Conservation (phyloP, 2,113 vertebrate genomes). For the Azemiops feae region DNA sequence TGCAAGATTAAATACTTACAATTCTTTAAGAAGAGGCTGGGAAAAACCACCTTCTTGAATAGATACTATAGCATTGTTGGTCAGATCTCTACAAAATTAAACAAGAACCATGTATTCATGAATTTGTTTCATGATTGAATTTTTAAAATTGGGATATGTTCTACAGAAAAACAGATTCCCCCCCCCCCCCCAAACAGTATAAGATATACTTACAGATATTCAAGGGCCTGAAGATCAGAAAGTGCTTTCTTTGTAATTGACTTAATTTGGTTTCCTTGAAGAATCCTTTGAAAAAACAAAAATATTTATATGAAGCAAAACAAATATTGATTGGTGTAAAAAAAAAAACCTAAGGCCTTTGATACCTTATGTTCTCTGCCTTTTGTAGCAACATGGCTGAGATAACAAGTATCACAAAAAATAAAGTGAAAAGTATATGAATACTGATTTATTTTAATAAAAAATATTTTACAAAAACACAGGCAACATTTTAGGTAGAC, state of each 20-base stretch:
- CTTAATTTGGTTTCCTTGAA: conserved; percentile 83
- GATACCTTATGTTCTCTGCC: background rate
- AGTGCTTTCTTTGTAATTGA: conserved; percentile 80
- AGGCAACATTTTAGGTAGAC: background rate
- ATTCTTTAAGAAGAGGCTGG: conserved; percentile 73
- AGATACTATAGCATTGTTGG: conserved; percentile 80
- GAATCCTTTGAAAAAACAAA: conserved; percentile 64
- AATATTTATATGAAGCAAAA: background rate
- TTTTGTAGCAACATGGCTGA: background rate
- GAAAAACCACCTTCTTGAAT: conserved; percentile 80
- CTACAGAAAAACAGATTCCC: background rate
- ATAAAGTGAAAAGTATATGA: background rate
- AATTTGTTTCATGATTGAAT: background rate
- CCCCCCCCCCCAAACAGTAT: conserved; percentile 10
- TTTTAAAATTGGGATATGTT: background rate
- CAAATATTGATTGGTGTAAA: background rate
- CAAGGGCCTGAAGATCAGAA: conserved; percentile 74
- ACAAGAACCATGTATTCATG: conserved; percentile 22
- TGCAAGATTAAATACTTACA: conserved; percentile 70
- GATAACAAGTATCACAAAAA: background rate
- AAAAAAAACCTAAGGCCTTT: background rate
- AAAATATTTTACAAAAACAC: background rate
- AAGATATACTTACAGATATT: conserved; percentile 77
- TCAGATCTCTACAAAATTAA: conserved; percentile 75
- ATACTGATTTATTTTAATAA: background rate